A percentile compares a stretch with the other conserved stretches of the same genome.
Conservation (phyloP, 2,113 vertebrate genomes). For the Oncorhynchus masou region DNA sequence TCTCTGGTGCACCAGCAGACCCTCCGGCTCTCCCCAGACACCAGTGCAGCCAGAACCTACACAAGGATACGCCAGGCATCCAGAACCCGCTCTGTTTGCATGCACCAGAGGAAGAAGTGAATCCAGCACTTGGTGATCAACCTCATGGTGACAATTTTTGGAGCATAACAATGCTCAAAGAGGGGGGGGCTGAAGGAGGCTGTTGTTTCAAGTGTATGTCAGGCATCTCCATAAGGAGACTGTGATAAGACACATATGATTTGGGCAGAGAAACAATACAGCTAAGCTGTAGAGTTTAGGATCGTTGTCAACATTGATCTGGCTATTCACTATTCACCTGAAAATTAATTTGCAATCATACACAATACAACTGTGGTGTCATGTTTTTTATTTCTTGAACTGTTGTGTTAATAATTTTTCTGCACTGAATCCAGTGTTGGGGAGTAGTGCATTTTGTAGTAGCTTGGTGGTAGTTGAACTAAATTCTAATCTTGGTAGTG, state of each 20-base stretch:
- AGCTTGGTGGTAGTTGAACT: too few species aligned
- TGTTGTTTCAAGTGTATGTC: neutral
- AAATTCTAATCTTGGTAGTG: too few species aligned
- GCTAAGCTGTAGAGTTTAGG: neutral
- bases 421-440: too few species aligned
- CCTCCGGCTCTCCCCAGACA: slow-evolving; percentile 37
- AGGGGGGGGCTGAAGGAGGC: too few species aligned
- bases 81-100: slow-evolving; percentile 7
- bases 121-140: neutral
- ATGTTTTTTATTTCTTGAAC: neutral
- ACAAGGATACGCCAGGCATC: slow-evolving; percentile 20
- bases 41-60: slow-evolving; percentile 26
- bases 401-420: too few species aligned
- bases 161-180: neutral
- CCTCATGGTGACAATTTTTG: too few species aligned
- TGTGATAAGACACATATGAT: neutral
- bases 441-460: too few species aligned
- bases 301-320: neutral
- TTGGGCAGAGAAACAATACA: too few species aligned
- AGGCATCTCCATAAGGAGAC: neutral
- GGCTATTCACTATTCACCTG: neutral
- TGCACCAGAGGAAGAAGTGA: slow-evolving; percentile 54
- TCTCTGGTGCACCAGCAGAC: slow-evolving; percentile 56
- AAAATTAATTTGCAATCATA: neutral
- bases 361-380: neutral